phyloP scores from a whole-genome alignment of 2,113 vertebrate genomes.

The Rhabdomys dilectus region DNA sequence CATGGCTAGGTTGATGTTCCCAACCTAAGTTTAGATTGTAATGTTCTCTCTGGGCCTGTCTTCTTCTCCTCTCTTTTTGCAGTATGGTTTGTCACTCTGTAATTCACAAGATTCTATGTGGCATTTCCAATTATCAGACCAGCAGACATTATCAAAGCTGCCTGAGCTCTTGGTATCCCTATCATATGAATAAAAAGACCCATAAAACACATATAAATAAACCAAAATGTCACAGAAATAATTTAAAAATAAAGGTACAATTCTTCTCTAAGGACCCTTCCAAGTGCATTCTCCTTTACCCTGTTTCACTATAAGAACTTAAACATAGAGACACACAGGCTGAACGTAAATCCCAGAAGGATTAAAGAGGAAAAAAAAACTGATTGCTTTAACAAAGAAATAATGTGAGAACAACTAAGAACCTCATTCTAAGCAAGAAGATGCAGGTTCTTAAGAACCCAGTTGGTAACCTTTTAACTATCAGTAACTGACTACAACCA shows the following conservation, averaged over 20 bases:
- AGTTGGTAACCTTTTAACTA: neutral
- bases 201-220: neutral
- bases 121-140: neutral
- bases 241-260: neutral
- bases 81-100: neutral
- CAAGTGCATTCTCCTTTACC: neutral
- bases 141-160: neutral
- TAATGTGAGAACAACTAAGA: constrained; percentile 1
- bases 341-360: neutral
- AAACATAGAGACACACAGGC: neutral
- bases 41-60: neutral
- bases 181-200: neutral
- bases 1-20: neutral
- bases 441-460: neutral
- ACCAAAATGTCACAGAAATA: constrained; percentile 20
- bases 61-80: neutral
- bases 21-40: neutral
- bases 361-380: neutral
- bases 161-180: neutral
- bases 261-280: neutral
- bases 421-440: neutral
- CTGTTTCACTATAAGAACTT: neutral
- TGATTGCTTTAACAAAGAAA: neutral
- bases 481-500: neutral
- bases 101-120: neutral